Base-by-base conservation (phyloP, 1,140 invertebrate genomes). In the Drosophila arawakana region DNA sequence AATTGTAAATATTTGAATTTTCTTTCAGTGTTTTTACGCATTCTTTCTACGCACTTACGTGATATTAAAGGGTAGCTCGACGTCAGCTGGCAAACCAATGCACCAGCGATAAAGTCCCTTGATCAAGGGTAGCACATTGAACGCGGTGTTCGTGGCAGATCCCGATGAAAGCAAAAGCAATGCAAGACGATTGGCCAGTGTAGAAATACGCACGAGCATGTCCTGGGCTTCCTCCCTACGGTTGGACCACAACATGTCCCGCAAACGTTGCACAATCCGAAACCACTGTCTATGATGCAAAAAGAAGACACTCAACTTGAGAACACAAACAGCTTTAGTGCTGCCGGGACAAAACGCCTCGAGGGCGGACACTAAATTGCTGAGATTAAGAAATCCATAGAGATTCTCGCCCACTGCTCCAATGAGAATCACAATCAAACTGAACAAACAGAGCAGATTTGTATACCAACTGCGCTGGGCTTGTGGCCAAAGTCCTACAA, bases 261-360 rank as follows among this genome's bases (percentile, higher is more conserved):
- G 46, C 18, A 91, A 13, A 4, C 81, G 75, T 30, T 82, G 54
- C 7, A 81, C 43, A 18, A 86, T 55, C 4, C 21, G 47, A 6
- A 67, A 72, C 86, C 83, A 90, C 13, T 73, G 60, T 1, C 77
- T 72, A 54, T 76, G 75, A 43, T 81, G 55, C 21, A 75, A 37
- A 57, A 91, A 83, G 67, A 91, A 91, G 25, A 82, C 74, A 30
- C 39, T 68, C 60, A 91, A 65, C 58, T 91, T 91, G 11, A 91
- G 55, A 5, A 91, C 73, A 35, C 73, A 91, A 3, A 91, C 78
- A 6, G 80, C 78, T 60, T 91, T 91, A 39, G 90, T 91, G 67
- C 78, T 79, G 34, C 90, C 90, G 10, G 90, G 90, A 73, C 90
- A 91, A 55, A 91, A 91, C 25, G 90, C 90, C 61, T 91, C 90